Base-by-base conservation (phyloP, 2,113 vertebrate species). In the Suricata suricatta region DNA sequence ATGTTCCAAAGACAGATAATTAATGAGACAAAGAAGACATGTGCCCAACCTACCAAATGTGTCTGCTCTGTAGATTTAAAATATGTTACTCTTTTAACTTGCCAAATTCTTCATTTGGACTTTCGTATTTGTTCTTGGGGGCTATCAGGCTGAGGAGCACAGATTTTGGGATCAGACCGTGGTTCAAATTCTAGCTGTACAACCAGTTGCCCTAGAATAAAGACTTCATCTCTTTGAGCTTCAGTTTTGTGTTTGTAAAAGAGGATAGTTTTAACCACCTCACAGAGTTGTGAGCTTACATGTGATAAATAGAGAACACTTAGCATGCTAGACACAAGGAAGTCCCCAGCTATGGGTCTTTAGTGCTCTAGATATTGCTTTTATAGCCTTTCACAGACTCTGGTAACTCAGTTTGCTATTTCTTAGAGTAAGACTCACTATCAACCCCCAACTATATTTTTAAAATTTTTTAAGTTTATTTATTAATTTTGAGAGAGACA, bases 41-140 rank as follows among this genome's bases (percentile, higher is more conserved):
- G 13, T 0, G 21, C 14, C 15, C 15, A 3, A 1, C 72, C 19
- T 38, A 15, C 25, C 17, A 38, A 47, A 3, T 7, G 11, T 27
- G n/a, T 17, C 50, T 47, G 17, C 57, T 19, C 23, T 2, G 25
- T 74, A 41, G 41, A 41, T 47, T 69, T 94, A 33, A 77, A 76
- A 35, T 31, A 6, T 2, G 10, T 33, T 72, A 16, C 21, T 7
- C 0, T n/a, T 74, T 47, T 84, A 52, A 29, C 13, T 66, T 44
- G 3, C n/a, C 38, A 31, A 7, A 72, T 21, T 77, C 64, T 88
- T 41, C 17, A 1, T 54, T 64, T 21, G 29, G n/a, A 83, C 66
- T 35, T 81, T 71, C 4, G 0, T 38, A 2, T 85, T 94, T 35
- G 15, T 21, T 76, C 16, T 85, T 77, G 33, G 21, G 38, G 27